Percentiles rank a stretch among this genome's conserved stretches.
These are phyloP conservation scores for Crossaster papposus DNA, from an alignment of 53 echinoderm and acorn worm species.

Conservation along the genomic window DNA sequence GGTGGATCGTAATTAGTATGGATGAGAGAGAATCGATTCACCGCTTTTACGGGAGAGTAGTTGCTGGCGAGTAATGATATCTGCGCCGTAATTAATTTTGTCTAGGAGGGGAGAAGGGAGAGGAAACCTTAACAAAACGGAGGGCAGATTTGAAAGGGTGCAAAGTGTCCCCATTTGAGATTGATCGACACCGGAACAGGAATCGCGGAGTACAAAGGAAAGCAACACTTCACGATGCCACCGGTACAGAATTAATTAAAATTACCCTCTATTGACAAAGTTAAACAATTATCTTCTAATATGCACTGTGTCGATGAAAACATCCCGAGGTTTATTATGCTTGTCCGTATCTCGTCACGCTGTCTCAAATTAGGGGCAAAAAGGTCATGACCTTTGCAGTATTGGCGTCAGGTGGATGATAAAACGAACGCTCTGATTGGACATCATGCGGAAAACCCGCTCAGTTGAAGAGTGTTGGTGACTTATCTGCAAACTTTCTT, in stretches of 20 bases:
- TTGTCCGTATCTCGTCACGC: neutral
- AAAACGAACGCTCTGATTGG: neutral
- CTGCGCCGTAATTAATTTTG: conserved; percentile 3
- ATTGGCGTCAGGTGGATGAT: conserved; percentile 14
- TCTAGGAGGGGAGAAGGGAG: neutral
- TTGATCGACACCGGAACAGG: conserved; percentile 30
- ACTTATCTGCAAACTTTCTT: neutral
- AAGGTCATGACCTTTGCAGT: conserved; percentile 2
- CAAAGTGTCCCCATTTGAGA: conserved; percentile 22
- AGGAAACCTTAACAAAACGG: neutral
- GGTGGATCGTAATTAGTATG: conserved; percentile 26
- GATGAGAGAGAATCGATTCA: conserved; percentile 34
- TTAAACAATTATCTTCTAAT: conserved; percentile 31
- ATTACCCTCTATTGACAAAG: neutral
- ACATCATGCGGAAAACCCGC: neutral
- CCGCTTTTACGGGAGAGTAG: neutral
- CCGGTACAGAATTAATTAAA: conserved; percentile 34
- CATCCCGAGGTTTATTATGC: neutral
- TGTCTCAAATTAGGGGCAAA: neutral
- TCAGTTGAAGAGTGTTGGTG: neutral
- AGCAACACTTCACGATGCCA: conserved; percentile 32
- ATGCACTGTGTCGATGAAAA: neutral
- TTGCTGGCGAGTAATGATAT: conserved; percentile 38
- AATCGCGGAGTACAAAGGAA: neutral
- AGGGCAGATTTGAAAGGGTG: neutral